Conservation (phyloP, 2,888 invertebrate species). For the Plagodis pulveraria region DNA sequence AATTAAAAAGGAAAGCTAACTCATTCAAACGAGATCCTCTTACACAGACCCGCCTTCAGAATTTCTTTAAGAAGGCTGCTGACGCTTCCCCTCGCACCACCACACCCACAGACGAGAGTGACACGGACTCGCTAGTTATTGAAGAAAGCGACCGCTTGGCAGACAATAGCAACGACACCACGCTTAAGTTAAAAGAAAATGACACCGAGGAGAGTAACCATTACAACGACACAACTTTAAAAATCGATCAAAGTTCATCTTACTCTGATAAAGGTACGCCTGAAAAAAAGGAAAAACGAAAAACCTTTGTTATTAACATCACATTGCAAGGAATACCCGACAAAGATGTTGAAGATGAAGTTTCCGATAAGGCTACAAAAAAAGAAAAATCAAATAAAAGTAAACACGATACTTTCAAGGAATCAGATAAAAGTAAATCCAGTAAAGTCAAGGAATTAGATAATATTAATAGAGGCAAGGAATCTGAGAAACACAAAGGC, state of each 20-base stretch:
- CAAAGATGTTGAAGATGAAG: conserved; percentile 28
- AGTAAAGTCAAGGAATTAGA: background rate
- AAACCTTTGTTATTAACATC: conserved; percentile 73
- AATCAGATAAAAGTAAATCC: background rate
- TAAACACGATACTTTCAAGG: conserved; percentile 7
- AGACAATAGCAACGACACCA: conserved; percentile 49
- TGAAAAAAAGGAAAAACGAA: conserved; percentile 42
- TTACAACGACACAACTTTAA: conserved; percentile 58
- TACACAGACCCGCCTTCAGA: conserved; percentile 77
- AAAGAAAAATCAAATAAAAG: conserved; percentile 31
- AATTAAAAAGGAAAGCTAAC: conserved; percentile 73
- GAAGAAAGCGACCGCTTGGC: conserved; percentile 52
- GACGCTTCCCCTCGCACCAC: conserved; percentile 49
- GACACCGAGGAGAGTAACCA: conserved; percentile 28
- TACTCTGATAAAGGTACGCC: conserved; percentile 15
- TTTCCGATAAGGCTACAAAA: conserved; percentile 6
- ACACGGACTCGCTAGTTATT: conserved; percentile 60
- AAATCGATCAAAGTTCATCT: conserved; percentile 46
- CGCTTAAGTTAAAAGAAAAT: conserved; percentile 49
- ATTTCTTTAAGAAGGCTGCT: conserved; percentile 68
- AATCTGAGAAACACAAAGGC: background rate
- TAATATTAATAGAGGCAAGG: background rate
- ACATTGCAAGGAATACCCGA: conserved; percentile 71
- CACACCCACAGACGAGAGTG: conserved; percentile 57
- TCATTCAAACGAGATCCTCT: conserved; percentile 78